These are phyloP conservation scores for Lamprotornis superbus DNA, from an alignment of 2,113 vertebrate genomes.

Conservation along the genomic window DNA sequence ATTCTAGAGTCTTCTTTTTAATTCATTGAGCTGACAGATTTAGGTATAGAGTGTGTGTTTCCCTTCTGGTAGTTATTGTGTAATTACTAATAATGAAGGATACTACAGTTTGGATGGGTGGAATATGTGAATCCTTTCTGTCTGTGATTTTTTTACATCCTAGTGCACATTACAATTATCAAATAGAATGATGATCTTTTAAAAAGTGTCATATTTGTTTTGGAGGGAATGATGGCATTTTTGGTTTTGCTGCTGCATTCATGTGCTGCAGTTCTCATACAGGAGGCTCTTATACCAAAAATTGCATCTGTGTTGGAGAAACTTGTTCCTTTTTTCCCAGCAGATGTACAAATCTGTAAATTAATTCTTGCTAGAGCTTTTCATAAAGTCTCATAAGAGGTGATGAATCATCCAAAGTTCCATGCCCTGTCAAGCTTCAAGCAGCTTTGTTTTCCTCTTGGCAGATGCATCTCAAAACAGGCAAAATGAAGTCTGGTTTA, in stretches of 20 bases:
- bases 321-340: not conserved
- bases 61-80: slow-evolving; percentile 78
- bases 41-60: slow-evolving; percentile 83
- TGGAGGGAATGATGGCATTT: not conserved
- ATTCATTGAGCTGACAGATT: slow-evolving; percentile 87
- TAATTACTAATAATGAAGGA: slow-evolving; percentile 87
- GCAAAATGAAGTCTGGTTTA: not conserved
- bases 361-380: not conserved
- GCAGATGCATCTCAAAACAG: not conserved
- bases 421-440: not conserved
- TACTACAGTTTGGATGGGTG: slow-evolving; percentile 79
- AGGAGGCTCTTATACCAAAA: not conserved
- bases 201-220: not conserved
- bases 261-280: not conserved
- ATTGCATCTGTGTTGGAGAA: not conserved
- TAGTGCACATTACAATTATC: not conserved
- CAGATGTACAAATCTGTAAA: not conserved
- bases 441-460: slow-evolving; percentile 19
- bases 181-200: not conserved
- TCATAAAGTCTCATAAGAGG: not conserved
- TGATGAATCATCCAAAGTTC: not conserved
- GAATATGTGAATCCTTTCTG: slow-evolving; percentile 20
- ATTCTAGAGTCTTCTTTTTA: slow-evolving; percentile 86
- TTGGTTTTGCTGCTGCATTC: not conserved
- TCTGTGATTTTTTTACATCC: not conserved